phyloP scores from a whole-genome alignment of 2,797 vertebrate species.

The Peromyscus eremicus region DNA sequence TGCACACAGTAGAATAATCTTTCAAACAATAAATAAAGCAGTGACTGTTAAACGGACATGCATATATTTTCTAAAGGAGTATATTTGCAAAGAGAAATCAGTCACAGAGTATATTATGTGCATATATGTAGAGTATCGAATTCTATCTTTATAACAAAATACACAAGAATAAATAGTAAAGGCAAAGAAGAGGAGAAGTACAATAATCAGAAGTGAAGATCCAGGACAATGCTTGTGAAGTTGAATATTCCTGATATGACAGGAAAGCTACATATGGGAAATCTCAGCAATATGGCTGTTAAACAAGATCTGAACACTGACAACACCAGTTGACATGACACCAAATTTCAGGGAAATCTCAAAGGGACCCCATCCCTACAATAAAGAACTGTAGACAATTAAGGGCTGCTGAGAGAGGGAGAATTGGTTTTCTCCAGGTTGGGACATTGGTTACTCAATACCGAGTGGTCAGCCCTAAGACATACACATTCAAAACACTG shows the following conservation, averaged over 20 bases:
- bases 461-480: neutral
- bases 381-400: neutral
- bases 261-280: neutral
- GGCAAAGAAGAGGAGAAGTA: neutral
- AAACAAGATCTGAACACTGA: neutral
- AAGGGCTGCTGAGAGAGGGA: neutral
- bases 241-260: neutral
- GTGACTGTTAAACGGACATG: neutral
- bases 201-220: neutral
- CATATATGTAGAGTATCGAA: no score
- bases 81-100: neutral
- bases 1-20: neutral
- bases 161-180: neutral
- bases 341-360: neutral
- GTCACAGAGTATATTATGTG: neutral
- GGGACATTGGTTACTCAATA: neutral
- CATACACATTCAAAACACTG: neutral
- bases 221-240: neutral
- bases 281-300: neutral
- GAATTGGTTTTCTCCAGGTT: neutral
- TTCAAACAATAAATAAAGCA: neutral
- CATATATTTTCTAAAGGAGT: neutral
- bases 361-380: neutral
- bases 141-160: neutral
- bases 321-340: neutral